Evolutionary conservation across 2,113 vertebrate species (phyloP), one percentile per base, ranked within the genome.

Genomic region (Ciconia stormi): DNA sequence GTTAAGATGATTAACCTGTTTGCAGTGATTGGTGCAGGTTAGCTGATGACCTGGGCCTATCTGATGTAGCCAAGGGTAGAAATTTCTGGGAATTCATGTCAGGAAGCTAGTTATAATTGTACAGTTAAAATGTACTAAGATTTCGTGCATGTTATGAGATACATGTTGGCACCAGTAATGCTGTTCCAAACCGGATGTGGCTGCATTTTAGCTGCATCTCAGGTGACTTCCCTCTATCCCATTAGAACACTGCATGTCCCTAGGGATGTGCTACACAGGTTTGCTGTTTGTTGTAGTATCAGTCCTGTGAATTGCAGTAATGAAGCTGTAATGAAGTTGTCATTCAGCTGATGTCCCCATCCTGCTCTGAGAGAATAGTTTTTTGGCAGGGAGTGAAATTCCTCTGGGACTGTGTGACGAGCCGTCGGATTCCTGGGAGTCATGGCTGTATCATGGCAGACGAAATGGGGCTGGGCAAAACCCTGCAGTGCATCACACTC

Each of bases 381-480:
- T 69, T n/a, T 94, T 70, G 93, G 36, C 36, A 99, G 99, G 99
- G 99, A 58, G 99, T 99, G 89, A 99, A 99, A 95, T 99, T 99
- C 97, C 98, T 99, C 44, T 99, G 99, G 99, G 99, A 99, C 40
- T 99, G 99, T 82, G 99, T 99, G 97, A 99, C 99, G 0, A 98
- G 99, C 42, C 97, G 98, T 30, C 98, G 99, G 42, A 99, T 99
- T 87, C 93, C 98, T 0, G 98, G 98, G 13, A 99, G 99, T 12
- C 98, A 98, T 1, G 99, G 99, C 93, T 99, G 99, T 94, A 99
- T 99, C 97, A 99, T 99, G 99, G 99, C 99, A 16, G 99, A 99
- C 1, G 99, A 99, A 96, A 99, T 99, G 99, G 99, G 99, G 16
- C 97, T 99, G 95, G 99, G 99, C 46, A 99, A 99, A 98, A 99